Percentiles rank a stretch among this genome's conserved stretches.
These are phyloP conservation scores for Bambusicola thoracicus DNA, from an alignment of 2,113 vertebrate species.

Conservation along the genomic window DNA sequence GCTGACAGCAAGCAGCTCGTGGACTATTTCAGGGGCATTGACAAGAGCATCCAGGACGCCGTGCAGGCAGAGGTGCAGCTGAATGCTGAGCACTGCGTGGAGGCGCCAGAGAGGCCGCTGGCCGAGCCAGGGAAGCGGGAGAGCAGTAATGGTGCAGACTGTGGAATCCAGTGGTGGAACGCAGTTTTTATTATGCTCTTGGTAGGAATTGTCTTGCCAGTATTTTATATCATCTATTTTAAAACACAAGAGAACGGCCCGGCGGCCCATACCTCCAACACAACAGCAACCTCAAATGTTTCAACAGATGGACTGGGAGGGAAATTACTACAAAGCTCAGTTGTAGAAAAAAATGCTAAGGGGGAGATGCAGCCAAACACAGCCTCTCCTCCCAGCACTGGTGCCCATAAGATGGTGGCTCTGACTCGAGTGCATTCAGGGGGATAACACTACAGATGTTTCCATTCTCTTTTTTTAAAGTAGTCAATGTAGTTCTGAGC, in stretches of 20 bases:
- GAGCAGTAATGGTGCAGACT: constrained; percentile 80
- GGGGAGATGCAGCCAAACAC: not conserved
- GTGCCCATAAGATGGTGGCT: rapidly evolving
- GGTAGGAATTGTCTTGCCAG: constrained; percentile 88
- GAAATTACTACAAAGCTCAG: not conserved
- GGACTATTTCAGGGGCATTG: constrained; percentile 87
- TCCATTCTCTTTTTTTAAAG: not conserved
- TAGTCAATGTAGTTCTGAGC: not conserved
- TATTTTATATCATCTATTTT: constrained; percentile 94
- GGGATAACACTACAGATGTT: not conserved
- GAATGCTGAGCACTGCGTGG: not conserved
- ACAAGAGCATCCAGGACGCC: constrained; percentile 83
- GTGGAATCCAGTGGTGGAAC: constrained; percentile 96
- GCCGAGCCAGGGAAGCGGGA: not conserved
- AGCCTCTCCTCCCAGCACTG: not conserved
- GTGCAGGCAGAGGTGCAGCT: constrained; percentile 75
- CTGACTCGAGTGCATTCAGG: not conserved
- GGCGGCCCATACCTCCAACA: constrained; percentile 29
- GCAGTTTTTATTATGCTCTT: constrained; percentile 92
- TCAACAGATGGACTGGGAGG: not conserved
- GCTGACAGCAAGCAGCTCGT: constrained; percentile 60
- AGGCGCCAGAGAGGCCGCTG: not conserved
- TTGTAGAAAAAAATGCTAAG: not conserved
- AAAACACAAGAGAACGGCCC: constrained; percentile 81
- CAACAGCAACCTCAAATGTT: constrained; percentile 31